phyloP scores from a whole-genome alignment of 1,140 invertebrate genomes.

The Drosophila kikkawai region DNA sequence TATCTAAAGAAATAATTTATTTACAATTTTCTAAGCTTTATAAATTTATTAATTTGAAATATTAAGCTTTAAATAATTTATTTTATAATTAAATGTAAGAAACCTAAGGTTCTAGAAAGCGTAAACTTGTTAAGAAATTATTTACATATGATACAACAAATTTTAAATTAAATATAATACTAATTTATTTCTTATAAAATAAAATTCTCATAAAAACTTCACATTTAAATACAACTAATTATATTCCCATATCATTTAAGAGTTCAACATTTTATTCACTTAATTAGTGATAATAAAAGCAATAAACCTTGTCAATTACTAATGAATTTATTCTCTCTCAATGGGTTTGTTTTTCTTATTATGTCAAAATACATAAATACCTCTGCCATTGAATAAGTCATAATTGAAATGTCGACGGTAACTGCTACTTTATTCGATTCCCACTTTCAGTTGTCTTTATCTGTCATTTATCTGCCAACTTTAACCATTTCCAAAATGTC shows the following conservation, averaged over 20 bases:
- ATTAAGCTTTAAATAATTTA: no score
- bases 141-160: no score
- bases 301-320: neutral
- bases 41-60: no score
- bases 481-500: slow-evolving; percentile 35
- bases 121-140: no score
- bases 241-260: neutral
- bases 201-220: neutral
- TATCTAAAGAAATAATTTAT: no score
- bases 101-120: no score
- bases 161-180: no score
- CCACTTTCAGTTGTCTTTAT: slow-evolving; percentile 22
- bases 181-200: neutral
- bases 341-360: neutral
- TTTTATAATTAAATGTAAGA: no score
- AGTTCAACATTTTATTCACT: neutral
- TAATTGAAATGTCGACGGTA: slow-evolving; percentile 22
- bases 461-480: slow-evolving; percentile 47
- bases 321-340: neutral
- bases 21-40: no score
- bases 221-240: neutral
- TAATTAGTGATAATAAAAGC: neutral
- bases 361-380: slow-evolving; percentile 9
- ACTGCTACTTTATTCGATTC: slow-evolving; percentile 31
- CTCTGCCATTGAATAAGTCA: neutral